Evolutionary conservation across 2,113 vertebrate genomes (phyloP).

Genomic region (Leptosomus discolor): DNA sequence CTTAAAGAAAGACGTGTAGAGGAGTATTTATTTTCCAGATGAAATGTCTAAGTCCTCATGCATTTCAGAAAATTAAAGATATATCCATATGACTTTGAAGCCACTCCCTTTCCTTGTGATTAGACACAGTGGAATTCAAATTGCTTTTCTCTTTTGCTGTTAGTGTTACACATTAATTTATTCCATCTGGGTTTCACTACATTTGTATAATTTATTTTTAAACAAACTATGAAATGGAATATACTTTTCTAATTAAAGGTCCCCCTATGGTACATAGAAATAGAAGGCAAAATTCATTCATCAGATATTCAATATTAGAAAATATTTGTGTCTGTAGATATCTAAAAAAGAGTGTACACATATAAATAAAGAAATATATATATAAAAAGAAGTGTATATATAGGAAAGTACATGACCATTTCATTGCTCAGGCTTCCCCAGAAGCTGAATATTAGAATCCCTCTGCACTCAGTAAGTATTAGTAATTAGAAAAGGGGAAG

Average conservation of each 20-base stretch:
- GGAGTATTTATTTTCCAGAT: neutral
- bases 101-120: neutral
- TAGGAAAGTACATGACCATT: neutral
- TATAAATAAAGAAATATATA: neutral
- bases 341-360: neutral
- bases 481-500: neutral
- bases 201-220: neutral
- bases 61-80: neutral
- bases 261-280: neutral
- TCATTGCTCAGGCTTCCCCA: neutral
- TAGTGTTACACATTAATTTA: neutral
- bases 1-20: neutral
- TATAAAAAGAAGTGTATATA: neutral
- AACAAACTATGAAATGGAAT: neutral
- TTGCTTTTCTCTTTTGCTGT: neutral
- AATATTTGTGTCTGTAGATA: neutral
- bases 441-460: neutral
- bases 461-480: neutral
- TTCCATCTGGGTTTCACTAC: conserved; percentile 6
- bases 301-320: neutral
- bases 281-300: neutral
- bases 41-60: neutral
- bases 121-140: neutral
- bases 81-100: neutral
- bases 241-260: neutral